phyloP scores from a whole-genome alignment of 1,140 invertebrate species.

The Drosophila sturtevanti region DNA sequence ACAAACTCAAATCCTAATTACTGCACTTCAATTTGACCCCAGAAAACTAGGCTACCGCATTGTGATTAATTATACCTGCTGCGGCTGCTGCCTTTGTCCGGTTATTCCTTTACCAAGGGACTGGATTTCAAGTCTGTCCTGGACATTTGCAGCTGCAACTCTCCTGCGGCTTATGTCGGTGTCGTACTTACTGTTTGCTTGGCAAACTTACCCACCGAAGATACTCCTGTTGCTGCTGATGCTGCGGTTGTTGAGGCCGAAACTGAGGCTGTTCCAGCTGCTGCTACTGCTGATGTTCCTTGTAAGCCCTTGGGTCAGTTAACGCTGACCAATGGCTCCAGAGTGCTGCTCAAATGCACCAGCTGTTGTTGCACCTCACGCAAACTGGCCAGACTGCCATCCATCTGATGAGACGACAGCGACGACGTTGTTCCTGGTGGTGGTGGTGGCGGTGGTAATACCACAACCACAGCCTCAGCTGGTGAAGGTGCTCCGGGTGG shows the following conservation, averaged over 20 bases:
- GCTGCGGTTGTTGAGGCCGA: constrained; percentile 12
- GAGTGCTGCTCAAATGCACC: constrained; percentile 75
- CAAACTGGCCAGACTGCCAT: constrained; percentile 57
- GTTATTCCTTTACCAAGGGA: neutral
- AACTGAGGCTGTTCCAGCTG: constrained; percentile 28
- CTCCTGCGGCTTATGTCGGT: constrained; percentile 59
- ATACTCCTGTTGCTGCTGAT: constrained; percentile 37
- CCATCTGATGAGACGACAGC: constrained; percentile 40
- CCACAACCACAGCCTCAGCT: constrained; percentile 74
- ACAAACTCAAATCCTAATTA: constrained; percentile 75
- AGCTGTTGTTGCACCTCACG: constrained; percentile 73
- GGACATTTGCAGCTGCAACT: constrained; percentile 13
- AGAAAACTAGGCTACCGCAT: constrained; percentile 43
- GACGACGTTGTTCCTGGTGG: constrained; percentile 15
- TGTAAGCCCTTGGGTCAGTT: constrained; percentile 74
- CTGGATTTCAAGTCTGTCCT: constrained; percentile 5
- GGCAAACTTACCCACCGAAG: constrained; percentile 54
- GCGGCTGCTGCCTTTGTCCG: neutral
- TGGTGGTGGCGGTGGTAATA: constrained; percentile 69
- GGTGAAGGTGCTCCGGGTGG: constrained; percentile 72
- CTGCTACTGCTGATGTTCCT: constrained; percentile 16
- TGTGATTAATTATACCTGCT: constrained; percentile 72
- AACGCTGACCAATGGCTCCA: constrained; percentile 80
- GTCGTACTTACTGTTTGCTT: constrained; percentile 65
- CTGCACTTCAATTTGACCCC: constrained; percentile 65